A percentile compares a stretch with the other conserved stretches of the same genome.
Conservation (phyloP, 2,113 vertebrate species). For the Eurystomus gularis region DNA sequence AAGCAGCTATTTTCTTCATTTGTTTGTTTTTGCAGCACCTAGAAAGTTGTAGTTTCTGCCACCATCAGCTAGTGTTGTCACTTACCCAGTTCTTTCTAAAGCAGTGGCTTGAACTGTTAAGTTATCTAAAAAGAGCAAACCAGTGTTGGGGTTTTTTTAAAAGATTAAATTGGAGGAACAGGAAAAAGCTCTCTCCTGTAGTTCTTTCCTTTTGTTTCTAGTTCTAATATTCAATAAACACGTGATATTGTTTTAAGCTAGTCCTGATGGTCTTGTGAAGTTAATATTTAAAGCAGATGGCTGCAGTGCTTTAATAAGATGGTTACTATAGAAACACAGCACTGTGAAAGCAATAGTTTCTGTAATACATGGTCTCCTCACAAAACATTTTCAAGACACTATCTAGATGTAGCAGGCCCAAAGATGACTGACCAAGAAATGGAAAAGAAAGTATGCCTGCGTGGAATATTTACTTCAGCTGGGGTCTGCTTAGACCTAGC, state of each 20-base stretch:
- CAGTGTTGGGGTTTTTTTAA: neutral
- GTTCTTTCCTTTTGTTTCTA: constrained; percentile 66
- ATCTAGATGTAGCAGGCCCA: constrained; percentile 55
- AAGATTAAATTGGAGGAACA: neutral
- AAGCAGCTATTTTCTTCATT: neutral
- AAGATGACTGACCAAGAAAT: neutral
- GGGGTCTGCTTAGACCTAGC: neutral
- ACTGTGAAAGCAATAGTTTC: constrained; percentile 81
- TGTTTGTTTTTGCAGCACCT: neutral
- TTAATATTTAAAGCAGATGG: constrained; percentile 90
- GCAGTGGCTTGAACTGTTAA: neutral
- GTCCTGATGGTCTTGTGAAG: constrained; percentile 68
- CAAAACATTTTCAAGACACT: constrained; percentile 75
- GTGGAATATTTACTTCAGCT: constrained; percentile 32
- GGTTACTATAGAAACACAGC: constrained; percentile 81
- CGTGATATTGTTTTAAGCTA: constrained; percentile 69
- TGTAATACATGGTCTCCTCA: constrained; percentile 70
- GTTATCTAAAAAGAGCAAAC: constrained; percentile 11
- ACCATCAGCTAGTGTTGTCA: neutral
- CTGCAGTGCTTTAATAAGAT: constrained; percentile 78
- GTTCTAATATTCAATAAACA: constrained; percentile 78
- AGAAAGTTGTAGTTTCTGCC: neutral
- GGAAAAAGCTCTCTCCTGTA: neutral
- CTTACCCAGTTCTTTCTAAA: neutral
- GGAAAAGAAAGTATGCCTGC: neutral